Evolutionary conservation across 2,113 vertebrate genomes (phyloP).

Genomic region (Synchiropus splendidus): DNA sequence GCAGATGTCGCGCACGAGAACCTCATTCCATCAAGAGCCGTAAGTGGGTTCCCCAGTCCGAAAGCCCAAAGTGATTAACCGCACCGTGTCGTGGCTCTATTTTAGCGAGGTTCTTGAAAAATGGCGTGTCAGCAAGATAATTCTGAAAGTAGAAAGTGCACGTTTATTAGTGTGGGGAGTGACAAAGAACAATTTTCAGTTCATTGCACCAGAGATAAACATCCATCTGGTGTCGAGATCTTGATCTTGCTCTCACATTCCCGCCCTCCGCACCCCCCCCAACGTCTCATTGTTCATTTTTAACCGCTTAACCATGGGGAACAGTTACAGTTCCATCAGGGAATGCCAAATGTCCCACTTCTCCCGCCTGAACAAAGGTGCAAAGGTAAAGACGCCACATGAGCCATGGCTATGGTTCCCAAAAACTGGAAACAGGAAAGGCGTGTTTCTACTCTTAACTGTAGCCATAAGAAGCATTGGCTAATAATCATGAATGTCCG

Average conservation of each 20-base stretch:
- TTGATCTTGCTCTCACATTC: constrained; percentile 29
- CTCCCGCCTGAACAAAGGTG: too few species aligned
- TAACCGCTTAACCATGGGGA: too few species aligned
- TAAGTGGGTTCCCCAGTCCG: constrained; percentile 53
- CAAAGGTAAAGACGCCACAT: too few species aligned
- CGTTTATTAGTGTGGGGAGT: constrained; percentile 39
- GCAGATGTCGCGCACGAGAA: constrained; percentile 51
- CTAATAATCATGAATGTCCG: too few species aligned
- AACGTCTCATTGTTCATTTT: too few species aligned
- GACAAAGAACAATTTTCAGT: constrained; percentile 43
- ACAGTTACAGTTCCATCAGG: too few species aligned
- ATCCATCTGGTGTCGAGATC: constrained; percentile 33
- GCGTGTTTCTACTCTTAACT: too few species aligned
- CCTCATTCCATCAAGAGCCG: constrained; percentile 56
- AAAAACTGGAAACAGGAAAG: too few species aligned
- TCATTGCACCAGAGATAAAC: constrained; percentile 35
- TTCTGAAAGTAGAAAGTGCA: constrained; percentile 50
- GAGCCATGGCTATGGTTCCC: too few species aligned
- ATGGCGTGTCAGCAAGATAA: constrained; percentile 36
- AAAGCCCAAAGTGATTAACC: constrained; percentile 50
- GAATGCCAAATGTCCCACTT: too few species aligned
- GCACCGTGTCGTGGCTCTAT: constrained; percentile 28
- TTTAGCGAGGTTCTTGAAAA: constrained; percentile 50
- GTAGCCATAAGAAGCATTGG: too few species aligned
- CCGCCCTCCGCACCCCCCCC: too few species aligned